Evolutionary conservation across 2,113 vertebrate genomes (phyloP), one percentile per base, ranked within the genome.

Genomic region (Pedionomus torquatus): DNA sequence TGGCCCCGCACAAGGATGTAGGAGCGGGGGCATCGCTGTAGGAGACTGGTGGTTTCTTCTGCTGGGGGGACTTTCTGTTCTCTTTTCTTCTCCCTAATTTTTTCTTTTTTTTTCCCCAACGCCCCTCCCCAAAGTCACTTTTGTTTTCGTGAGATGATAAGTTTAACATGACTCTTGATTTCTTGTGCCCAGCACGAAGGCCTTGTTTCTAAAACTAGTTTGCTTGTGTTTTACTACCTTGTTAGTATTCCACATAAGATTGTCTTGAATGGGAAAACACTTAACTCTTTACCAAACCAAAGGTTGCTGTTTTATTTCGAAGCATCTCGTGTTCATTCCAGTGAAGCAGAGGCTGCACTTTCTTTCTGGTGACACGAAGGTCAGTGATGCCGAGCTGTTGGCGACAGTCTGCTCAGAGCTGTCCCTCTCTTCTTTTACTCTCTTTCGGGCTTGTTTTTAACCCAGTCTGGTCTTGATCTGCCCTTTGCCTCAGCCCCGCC

Each of bases 201-300:
- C 97, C 97, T 98, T 98, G 95, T 95, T 98, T 97, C 96, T 89
- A 81, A 96, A 96, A 92, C 87, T 92, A 94, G 96, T 96, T 93
- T 81, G 95, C 75, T 96, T 97, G 95, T 97, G 94, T 98, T 98
- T 51, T 98, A 97, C 92, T 94, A 96, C 97, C 94, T 97, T 97
- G 96, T 97, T 97, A 97, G 92, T 98, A 95, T 95, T 98, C 97
- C 95, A 94, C 93, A 80, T 95, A 93, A 95, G 85, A 96, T 97
- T 97, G 97, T 98, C 96, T 97, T 97, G 95, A 97, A 96, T 97
- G 98, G 96, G 94, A 97, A 98, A 96, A 97, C 96, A 93, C 91
- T 91, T 95, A 97, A 97, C 93, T 97, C 96, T 96, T 97, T 98
- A 98, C 97, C 97, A 98, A 98, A 98, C 98, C 98, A 98, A 98